Evolutionary conservation across 2,888 invertebrate genomes (phyloP).

Genomic region (Nineta flava): DNA sequence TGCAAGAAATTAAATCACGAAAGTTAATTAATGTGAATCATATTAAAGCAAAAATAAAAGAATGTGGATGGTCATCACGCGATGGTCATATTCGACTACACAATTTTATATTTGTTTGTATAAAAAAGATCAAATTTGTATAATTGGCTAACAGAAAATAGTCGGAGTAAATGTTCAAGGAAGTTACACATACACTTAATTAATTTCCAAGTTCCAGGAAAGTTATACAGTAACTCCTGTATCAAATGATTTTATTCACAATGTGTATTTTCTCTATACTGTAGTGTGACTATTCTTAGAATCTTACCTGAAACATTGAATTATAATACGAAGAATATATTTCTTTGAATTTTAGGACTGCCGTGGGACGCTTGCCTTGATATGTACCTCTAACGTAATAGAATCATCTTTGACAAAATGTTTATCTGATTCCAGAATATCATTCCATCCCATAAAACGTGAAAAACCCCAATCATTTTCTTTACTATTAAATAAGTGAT

Average conservation of each 20-base stretch:
- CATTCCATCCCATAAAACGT: conserved; percentile 90
- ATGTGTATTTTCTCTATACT: conserved; percentile 96
- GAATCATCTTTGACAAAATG: conserved; percentile 85
- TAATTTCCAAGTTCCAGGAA: too few species aligned
- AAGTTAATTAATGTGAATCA: too few species aligned
- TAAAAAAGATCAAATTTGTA: conserved; percentile 95
- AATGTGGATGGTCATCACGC: too few species aligned
- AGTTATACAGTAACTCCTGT: too few species aligned
- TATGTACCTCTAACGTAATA: conserved; percentile 80
- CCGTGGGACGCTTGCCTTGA: conserved; percentile 77
- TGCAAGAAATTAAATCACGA: too few species aligned
- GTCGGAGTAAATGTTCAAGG: too few species aligned
- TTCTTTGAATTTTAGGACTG: conserved; percentile 99
- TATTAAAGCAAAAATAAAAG: too few species aligned
- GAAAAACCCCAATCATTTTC: conserved; percentile 91
- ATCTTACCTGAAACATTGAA: conserved; percentile 63
- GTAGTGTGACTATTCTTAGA: too few species aligned
- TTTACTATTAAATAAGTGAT: conserved; percentile 78
- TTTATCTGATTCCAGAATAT: conserved; percentile 79
- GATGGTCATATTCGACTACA: too few species aligned
- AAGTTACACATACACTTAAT: too few species aligned
- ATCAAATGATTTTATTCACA: conserved; percentile 81
- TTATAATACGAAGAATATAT: conserved; percentile 98
- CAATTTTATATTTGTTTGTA: too few species aligned
- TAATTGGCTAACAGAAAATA: conserved; percentile 99